These are phyloP conservation scores for Eumeta japonica DNA, from an alignment of 1,140 invertebrate species.

Conservation along the genomic window DNA sequence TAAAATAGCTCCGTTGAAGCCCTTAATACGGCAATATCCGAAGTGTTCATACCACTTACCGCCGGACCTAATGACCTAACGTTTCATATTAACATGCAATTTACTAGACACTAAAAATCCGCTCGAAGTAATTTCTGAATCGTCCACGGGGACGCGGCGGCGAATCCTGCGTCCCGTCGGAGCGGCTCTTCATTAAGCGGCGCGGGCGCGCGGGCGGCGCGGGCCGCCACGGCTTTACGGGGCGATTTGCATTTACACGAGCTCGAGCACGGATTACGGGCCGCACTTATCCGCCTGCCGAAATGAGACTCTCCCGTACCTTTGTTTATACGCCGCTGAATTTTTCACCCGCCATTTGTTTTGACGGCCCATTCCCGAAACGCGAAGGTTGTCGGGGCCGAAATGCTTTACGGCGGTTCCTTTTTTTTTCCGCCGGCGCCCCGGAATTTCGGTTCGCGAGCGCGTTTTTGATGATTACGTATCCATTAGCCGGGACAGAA, in stretches of 20 bases:
- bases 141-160: no score
- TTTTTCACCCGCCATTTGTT: constrained; percentile 49
- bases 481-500: no score
- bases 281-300: constrained; percentile 46
- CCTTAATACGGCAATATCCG: no score
- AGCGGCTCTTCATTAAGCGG: constrained; percentile 51
- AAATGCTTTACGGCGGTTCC: constrained; percentile 26
- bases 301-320: constrained; percentile 40
- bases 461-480: constrained; percentile 18
- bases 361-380: constrained; percentile 38
- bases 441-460: constrained; percentile 18
- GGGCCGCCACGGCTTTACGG: constrained; percentile 43
- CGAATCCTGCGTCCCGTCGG: no score
- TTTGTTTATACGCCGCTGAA: constrained; percentile 46
- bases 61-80: no score
- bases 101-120: no score
- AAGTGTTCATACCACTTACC: no score
- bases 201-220: constrained; percentile 17
- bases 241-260: constrained; percentile 57
- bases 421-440: constrained; percentile 7
- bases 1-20: no score
- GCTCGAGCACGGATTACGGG: constrained; percentile 51
- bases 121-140: no score
- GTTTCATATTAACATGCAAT: no score
- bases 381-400: constrained; percentile 22